phyloP scores from a whole-genome alignment of 2,888 invertebrate species.

The Pteria penguin region DNA sequence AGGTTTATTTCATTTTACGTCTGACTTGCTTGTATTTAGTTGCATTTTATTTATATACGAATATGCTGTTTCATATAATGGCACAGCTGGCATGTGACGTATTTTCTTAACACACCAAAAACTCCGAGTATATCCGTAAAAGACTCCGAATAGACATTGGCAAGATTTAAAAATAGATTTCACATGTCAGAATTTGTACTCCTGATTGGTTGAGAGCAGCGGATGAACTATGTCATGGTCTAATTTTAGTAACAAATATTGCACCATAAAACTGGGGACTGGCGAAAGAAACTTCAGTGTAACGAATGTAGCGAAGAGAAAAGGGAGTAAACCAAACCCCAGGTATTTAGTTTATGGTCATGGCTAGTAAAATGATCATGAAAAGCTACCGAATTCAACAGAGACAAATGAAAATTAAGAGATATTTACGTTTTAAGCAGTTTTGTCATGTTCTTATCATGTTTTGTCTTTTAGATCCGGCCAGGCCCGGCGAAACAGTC shows the following conservation, averaged over 20 bases:
- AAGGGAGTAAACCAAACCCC: constrained; percentile 57
- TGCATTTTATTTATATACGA: too few relatives aligned
- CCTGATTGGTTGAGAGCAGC: not conserved
- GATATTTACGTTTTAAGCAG: not conserved
- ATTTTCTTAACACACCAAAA: too few relatives aligned
- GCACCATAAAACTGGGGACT: constrained; percentile 62
- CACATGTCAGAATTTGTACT: not conserved
- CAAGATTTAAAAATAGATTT: not conserved
- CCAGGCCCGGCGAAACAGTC: constrained; percentile 38
- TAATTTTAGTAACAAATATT: constrained; percentile 63
- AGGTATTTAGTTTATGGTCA: constrained; percentile 52
- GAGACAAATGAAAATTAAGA: not conserved
- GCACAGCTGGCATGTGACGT: too few relatives aligned
- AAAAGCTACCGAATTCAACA: constrained; percentile 14
- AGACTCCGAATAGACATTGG: not conserved
- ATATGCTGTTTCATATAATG: too few relatives aligned
- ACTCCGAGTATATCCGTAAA: too few relatives aligned
- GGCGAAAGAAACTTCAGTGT: constrained; percentile 53
- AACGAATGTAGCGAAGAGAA: constrained; percentile 58
- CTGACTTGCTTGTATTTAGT: too few relatives aligned
- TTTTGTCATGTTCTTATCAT: constrained; percentile 6
- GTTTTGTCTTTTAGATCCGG: constrained; percentile 38
- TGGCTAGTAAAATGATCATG: not conserved
- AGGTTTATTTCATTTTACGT: too few relatives aligned
- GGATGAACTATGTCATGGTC: constrained; percentile 37